Base-by-base conservation (phyloP, 2,888 invertebrate genomes). In the Hoplodrina ambigua region DNA sequence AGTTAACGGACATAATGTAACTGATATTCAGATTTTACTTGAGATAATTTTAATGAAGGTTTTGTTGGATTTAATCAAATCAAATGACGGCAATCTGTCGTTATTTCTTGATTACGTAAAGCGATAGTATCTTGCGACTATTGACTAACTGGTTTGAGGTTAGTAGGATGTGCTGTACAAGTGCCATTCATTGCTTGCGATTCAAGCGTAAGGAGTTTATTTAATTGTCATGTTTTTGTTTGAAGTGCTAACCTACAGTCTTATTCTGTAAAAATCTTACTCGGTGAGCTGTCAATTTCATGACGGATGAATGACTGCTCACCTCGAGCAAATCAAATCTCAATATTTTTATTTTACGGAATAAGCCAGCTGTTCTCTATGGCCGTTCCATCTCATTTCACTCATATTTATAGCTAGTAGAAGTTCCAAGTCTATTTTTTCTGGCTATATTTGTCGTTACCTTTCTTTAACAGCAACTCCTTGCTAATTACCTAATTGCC, bases 11-110 rank as follows among this genome's bases (percentile, higher is more conserved):
- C 80, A 73, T 80, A 81, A 85, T 81, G 79, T 79, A 74, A 76
- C 72, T 72, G 73, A 83, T 84, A 81, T 69, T 15, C n/a, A 74
- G 85, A 81, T 83, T n/a, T 52, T 75, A 78, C 72, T 70, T 25
- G 19, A 79, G 85, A 86, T 85, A 76, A 85, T 79, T 85, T 69
- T 84, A 83, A 85, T 84, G 84, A 86, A 82, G 83, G 84, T 83
- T 84, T 83, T 81, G 80, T 85, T 81, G 67, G 69, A 64, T 74
- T 65, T 77, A 76, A 75, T 83, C 79, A 73, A 71, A 58, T 67
- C 70, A 80, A 78, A 74, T 82, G 80, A 76, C 72, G 65, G 70
- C 62, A 81, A 75, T 79, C 77, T 75, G 71, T 81, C 83, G 73
- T 63, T 80, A 75, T 71, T 69, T 76, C 76, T 67, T 67, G 67